Evolutionary conservation across 2,113 vertebrate genomes (phyloP).

Genomic region (Bettongia penicillata): DNA sequence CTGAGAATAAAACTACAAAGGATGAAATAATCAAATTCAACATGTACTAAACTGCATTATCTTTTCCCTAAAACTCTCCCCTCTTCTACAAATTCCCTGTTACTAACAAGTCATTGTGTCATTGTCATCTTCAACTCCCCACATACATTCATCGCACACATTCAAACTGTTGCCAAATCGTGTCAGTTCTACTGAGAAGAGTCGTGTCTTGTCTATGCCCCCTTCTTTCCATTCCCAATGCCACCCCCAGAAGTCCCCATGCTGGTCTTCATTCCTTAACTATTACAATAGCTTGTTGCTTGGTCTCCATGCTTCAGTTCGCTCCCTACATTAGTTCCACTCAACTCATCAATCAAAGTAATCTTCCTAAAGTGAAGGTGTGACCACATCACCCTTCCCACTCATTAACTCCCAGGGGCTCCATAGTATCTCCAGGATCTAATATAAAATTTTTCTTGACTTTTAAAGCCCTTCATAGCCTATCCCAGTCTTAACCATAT

Average conservation of each 20-base stretch:
- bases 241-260: no score
- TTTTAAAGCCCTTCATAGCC: no score
- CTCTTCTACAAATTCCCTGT: not conserved
- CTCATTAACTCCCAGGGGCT: no score
- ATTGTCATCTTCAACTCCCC: not conserved
- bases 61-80: not conserved
- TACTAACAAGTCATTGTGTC: not conserved
- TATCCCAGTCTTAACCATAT: no score
- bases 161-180: not conserved
- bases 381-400: no score
- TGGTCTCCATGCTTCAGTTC: no score
- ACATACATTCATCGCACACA: not conserved
- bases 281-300: no score
- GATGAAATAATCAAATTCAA: not conserved
- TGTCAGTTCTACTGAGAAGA: not conserved
- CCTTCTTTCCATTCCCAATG: not conserved
- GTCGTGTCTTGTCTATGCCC: not conserved
- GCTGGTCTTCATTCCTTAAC: not conserved
- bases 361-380: no score
- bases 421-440: no score
- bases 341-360: no score
- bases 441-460: no score
- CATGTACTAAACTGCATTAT: not conserved
- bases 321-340: no score
- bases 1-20: not conserved